Evolutionary conservation across 2,113 vertebrate species (phyloP).

Genomic region (Atractosteus spatula): DNA sequence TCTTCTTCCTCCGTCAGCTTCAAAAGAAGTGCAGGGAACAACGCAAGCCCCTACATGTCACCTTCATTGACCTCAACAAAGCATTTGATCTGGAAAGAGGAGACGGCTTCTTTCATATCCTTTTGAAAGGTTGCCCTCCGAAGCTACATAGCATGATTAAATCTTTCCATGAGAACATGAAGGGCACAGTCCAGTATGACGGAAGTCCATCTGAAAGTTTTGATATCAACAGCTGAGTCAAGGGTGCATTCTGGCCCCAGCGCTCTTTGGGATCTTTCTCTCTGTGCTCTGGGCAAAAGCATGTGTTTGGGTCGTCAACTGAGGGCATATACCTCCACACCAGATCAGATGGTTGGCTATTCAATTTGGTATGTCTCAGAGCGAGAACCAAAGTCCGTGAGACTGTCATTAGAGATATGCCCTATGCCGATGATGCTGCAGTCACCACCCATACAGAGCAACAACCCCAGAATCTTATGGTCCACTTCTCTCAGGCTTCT

Average conservation of each 20-base stretch:
- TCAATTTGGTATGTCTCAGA: background rate
- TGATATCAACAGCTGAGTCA: background rate
- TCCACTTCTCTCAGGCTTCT: background rate
- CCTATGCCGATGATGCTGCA: background rate
- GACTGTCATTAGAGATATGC: background rate
- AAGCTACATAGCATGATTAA: conserved; percentile 10
- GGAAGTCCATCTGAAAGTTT: background rate
- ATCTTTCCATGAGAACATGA: conserved; percentile 12
- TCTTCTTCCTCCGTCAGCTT: conserved; percentile 7
- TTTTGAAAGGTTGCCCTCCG: background rate
- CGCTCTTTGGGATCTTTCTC: conserved; percentile 2
- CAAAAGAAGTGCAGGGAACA: conserved; percentile 16
- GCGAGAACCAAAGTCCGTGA: background rate
- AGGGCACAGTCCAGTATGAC: background rate
- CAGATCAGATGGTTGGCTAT: background rate
- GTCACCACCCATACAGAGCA: background rate
- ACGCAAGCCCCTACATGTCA: conserved; percentile 7
- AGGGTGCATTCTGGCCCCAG: conserved; percentile 8
- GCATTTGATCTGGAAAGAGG: conserved; percentile 11
- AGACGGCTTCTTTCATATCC: conserved; percentile 1
- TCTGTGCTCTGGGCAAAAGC: background rate
- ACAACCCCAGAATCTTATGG: background rate
- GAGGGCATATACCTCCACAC: background rate
- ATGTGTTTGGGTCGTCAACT: background rate
- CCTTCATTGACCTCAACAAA: conserved; percentile 19